Conservation (phyloP, 2,888 invertebrate genomes). For the Cephus sareptanus region DNA sequence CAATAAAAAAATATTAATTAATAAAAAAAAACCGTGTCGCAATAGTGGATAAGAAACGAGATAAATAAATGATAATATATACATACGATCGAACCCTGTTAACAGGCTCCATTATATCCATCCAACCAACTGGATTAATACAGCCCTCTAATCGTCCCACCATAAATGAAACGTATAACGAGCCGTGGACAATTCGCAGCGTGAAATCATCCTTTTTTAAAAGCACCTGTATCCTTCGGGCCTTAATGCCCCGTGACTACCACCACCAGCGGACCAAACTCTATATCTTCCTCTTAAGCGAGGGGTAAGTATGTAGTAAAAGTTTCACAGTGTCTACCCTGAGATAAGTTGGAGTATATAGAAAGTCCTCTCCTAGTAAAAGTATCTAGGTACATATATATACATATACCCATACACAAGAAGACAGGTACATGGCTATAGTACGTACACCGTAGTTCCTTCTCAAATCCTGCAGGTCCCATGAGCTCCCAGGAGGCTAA, state of each 20-base stretch:
- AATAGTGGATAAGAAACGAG: not conserved
- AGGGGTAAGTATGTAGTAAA: not conserved
- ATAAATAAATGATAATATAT: not conserved
- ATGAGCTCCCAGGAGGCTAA: constrained; percentile 41
- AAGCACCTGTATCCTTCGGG: not conserved
- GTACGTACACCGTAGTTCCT: not conserved
- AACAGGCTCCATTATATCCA: not conserved
- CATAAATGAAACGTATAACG: constrained; percentile 35
- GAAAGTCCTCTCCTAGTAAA: not conserved
- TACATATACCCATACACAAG: no score
- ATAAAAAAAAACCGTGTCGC: not conserved
- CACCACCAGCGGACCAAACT: not conserved
- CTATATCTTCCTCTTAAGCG: not conserved
- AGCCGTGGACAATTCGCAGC: constrained; percentile 59
- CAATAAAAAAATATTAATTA: no score
- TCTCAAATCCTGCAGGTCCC: constrained; percentile 30
- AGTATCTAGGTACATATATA: not conserved
- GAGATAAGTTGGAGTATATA: not conserved
- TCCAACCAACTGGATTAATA: not conserved
- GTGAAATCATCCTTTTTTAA: constrained; percentile 55
- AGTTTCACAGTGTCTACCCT: not conserved
- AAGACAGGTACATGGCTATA: not conserved
- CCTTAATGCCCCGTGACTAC: not conserved
- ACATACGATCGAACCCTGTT: not conserved
- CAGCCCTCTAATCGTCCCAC: not conserved